Evolutionary conservation across 2,888 invertebrate species (phyloP).

Genomic region (Venusia cambrica): DNA sequence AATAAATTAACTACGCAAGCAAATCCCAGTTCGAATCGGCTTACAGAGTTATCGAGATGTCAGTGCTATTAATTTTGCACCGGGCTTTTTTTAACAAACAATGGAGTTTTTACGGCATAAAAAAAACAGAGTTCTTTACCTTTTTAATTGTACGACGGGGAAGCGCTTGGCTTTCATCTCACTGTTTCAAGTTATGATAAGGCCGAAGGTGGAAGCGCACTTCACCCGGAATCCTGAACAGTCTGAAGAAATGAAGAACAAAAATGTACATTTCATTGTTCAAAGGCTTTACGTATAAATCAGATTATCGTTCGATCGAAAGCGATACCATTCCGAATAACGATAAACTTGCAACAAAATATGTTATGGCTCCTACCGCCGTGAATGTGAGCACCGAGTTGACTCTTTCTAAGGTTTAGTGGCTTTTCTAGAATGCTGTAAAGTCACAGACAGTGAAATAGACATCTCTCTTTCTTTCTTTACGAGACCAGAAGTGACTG

Average conservation of each 20-base stretch:
- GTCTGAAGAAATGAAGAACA: no score
- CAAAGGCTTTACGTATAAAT: slow-evolving; percentile 13
- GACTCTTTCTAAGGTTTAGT: slow-evolving; percentile 3
- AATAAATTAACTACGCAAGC: slow-evolving; percentile 25
- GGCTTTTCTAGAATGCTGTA: no score
- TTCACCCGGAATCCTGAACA: no score
- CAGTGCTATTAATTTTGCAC: slow-evolving; percentile 30
- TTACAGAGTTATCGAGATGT: slow-evolving; percentile 28
- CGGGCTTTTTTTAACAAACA: slow-evolving; percentile 22
- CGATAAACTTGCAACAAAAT: slow-evolving; percentile 19
- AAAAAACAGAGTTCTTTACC: no score
- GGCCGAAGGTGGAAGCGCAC: no score
- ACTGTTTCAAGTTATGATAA: no score
- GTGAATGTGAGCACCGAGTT: slow-evolving; percentile 11
- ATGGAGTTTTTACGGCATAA: no score
- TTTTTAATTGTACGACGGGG: no score
- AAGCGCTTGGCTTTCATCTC: no score
- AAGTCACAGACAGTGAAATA: no score
- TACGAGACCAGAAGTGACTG: no score
- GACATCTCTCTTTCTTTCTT: no score
- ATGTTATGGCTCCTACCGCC: slow-evolving; percentile 5
- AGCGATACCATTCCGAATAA: slow-evolving; percentile 12
- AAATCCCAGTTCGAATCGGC: slow-evolving; percentile 28
- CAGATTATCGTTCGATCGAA: slow-evolving; percentile 15
- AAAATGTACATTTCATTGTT: slow-evolving; percentile 8